These are phyloP conservation scores for Vidua chalybeata DNA, from an alignment of 2,113 vertebrate genomes.

Conservation along the genomic window DNA sequence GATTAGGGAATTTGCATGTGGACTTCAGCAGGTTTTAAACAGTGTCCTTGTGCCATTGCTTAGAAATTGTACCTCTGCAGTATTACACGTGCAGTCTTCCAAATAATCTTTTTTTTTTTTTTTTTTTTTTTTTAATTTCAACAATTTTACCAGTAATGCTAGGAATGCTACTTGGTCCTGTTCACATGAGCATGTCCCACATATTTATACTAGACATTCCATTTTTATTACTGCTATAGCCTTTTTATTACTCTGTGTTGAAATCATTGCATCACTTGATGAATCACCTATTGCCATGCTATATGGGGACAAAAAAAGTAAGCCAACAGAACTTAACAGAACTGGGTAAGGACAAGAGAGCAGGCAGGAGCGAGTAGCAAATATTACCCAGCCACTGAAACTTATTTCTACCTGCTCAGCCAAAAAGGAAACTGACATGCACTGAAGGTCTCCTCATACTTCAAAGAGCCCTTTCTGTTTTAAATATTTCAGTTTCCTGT, in stretches of 20 bases:
- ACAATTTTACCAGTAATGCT: neutral
- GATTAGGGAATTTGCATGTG: neutral
- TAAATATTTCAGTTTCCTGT: slow-evolving; percentile 17
- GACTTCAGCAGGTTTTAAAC: neutral
- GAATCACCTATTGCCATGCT: neutral
- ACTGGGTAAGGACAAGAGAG: neutral
- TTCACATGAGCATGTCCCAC: neutral
- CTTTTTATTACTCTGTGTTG: neutral
- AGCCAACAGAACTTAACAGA: neutral
- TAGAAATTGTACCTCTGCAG: neutral
- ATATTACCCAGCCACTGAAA: neutral
- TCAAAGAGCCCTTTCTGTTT: neutral
- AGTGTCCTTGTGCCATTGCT: neutral
- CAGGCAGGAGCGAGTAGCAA: neutral
- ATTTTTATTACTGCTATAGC: slow-evolving; percentile 27
- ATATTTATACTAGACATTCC: slow-evolving; percentile 25
- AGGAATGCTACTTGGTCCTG: neutral
- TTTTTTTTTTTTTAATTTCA: neutral
- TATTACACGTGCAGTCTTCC: neutral
- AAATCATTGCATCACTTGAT: neutral
- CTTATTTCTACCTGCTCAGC: neutral
- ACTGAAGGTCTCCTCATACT: neutral
- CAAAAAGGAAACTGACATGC: neutral
- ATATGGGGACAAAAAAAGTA: neutral
- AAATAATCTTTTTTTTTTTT: neutral